A percentile compares a stretch with the other conserved stretches of the same genome.
phyloP scores from a whole-genome alignment of 2,888 invertebrate genomes.

The Operophtera brumata region DNA sequence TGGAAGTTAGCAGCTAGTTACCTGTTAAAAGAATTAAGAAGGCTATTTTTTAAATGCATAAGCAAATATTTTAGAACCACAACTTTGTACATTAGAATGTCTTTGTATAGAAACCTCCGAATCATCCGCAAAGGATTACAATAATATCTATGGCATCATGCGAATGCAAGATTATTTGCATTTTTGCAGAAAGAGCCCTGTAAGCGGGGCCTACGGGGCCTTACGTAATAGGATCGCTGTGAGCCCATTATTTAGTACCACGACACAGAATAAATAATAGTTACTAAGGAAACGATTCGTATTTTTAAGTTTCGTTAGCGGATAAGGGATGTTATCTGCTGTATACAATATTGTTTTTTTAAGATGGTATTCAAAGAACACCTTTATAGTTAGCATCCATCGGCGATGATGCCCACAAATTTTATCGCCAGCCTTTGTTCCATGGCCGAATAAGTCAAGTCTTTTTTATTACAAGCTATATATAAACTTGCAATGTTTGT shows the following conservation, averaged over 20 bases:
- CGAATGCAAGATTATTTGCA: constrained; percentile 12
- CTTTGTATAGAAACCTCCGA: no score
- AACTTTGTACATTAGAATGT: no score
- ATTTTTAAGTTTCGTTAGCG: background rate
- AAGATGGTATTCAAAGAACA: no score
- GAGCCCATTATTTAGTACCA: constrained; percentile 21
- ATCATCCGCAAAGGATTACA: constrained; percentile 2
- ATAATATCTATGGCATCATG: constrained; percentile 1
- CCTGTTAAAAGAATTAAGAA: background rate
- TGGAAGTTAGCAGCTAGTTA: no score
- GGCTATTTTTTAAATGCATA: background rate
- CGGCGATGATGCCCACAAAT: no score
- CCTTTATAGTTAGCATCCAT: no score
- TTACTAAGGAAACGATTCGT: background rate
- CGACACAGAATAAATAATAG: background rate
- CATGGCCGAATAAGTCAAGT: no score
- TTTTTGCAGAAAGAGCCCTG: constrained; percentile 15
- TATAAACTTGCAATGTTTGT: no score
- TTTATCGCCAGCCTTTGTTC: no score
- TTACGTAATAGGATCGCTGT: constrained; percentile 21
- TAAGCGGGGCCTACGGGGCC: constrained; percentile 11
- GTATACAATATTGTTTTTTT: background rate
- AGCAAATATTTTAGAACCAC: constrained; percentile 10
- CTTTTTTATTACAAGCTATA: no score
- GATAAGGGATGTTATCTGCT: background rate